These are phyloP conservation scores for Stichopus horrens DNA, from an alignment of 53 echinoderm and acorn worm genomes.

Conservation along the genomic window DNA sequence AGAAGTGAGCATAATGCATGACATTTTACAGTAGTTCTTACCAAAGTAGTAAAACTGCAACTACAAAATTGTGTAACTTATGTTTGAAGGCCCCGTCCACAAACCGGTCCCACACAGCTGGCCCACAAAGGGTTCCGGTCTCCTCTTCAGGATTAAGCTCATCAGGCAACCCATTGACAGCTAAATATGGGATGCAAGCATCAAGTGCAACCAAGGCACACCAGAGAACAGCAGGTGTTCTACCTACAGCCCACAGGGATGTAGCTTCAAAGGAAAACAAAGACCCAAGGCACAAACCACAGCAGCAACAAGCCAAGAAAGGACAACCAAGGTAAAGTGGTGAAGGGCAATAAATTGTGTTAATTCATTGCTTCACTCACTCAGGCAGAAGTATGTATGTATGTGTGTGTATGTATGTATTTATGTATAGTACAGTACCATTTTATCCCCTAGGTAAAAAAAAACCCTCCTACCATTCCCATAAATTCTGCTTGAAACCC, in stretches of 20 bases:
- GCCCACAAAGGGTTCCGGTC: constrained; percentile 13
- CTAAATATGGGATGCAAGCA: constrained; percentile 1
- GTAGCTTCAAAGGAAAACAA: constrained; percentile 6
- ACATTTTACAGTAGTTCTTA: too few relatives aligned
- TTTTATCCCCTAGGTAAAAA: too few relatives aligned
- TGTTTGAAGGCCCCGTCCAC: constrained; percentile 2
- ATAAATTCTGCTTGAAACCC: too few relatives aligned
- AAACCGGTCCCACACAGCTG: constrained; percentile 13
- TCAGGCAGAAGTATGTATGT: too few relatives aligned
- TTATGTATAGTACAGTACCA: too few relatives aligned
- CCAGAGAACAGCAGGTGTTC: constrained; percentile 4
- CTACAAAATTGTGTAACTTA: too few relatives aligned
- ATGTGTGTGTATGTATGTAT: too few relatives aligned
- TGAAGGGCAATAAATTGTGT: too few relatives aligned
- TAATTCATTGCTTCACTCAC: too few relatives aligned
- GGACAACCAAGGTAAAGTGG: not conserved
- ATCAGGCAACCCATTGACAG: not conserved
- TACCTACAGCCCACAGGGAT: constrained; percentile 7
- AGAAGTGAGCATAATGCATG: too few relatives aligned
- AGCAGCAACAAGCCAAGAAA: constrained; percentile 8
- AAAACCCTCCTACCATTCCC: too few relatives aligned
- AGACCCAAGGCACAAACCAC: not conserved
- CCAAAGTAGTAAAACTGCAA: too few relatives aligned
- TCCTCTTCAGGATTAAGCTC: constrained; percentile 5
- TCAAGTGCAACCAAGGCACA: not conserved